Conservation (phyloP, 2,888 invertebrate genomes). For the Rhimphoctona megacephalus region DNA sequence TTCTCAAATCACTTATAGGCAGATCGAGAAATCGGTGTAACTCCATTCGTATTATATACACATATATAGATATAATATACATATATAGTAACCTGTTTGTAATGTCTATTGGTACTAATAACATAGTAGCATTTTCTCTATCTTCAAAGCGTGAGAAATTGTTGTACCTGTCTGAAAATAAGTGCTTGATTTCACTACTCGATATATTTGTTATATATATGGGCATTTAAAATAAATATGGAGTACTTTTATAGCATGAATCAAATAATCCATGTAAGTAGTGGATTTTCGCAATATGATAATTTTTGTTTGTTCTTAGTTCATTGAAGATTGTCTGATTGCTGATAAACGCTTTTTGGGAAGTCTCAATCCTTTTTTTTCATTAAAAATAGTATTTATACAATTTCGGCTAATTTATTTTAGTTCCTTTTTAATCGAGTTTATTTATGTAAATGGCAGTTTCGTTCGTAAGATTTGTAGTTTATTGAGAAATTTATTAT, state of each 20-base stretch:
- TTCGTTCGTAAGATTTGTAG: neutral
- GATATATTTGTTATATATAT: neutral
- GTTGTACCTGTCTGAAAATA: conserved; percentile 51
- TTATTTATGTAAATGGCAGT: neutral
- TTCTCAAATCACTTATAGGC: conserved; percentile 19
- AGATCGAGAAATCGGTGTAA: conserved; percentile 48
- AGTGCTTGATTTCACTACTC: conserved; percentile 29
- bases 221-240: neutral
- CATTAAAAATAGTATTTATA: no score
- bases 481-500: neutral
- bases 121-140: conserved; percentile 61
- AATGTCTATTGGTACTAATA: conserved; percentile 59
- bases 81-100: conserved; percentile 16
- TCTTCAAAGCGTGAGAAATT: conserved; percentile 64
- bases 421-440: no score
- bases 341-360: no score
- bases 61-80: neutral
- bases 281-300: neutral
- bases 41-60: conserved; percentile 6
- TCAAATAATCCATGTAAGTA: neutral
- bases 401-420: no score
- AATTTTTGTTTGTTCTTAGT: neutral
- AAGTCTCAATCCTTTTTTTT: no score
- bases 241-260: neutral
- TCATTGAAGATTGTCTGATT: no score